Percentiles rank a stretch among this genome's conserved stretches.
These are phyloP conservation scores for Tachina fera DNA, from an alignment of 2,888 invertebrate species.

Conservation along the genomic window DNA sequence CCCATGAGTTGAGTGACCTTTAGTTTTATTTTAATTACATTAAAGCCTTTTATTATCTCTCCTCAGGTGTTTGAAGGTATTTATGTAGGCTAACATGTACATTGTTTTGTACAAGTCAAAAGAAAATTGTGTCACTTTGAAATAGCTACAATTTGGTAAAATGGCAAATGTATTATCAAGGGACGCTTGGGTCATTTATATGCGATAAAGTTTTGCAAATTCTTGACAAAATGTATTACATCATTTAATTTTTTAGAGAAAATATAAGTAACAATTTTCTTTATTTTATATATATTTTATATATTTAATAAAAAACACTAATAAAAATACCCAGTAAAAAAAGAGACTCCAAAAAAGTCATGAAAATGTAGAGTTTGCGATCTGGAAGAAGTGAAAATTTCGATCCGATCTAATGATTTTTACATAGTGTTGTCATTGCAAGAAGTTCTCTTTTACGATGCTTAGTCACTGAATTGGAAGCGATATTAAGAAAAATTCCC, in stretches of 20 bases:
- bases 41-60: slow-evolving; percentile 2
- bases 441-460: too few relatives aligned
- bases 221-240: not conserved
- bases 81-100: not conserved
- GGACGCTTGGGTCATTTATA: too few relatives aligned
- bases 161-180: not conserved
- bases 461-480: too few relatives aligned
- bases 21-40: slow-evolving; percentile 16
- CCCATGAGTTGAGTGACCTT: not conserved
- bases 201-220: not conserved
- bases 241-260: not conserved
- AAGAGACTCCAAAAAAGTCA: too few relatives aligned
- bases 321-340: too few relatives aligned
- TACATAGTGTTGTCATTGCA: too few relatives aligned
- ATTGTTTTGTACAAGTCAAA: not conserved
- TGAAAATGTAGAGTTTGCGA: too few relatives aligned
- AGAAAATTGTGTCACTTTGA: not conserved
- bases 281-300: not conserved
- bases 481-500: too few relatives aligned
- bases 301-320: too few relatives aligned
- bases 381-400: too few relatives aligned
- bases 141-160: not conserved
- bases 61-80: too few relatives aligned
- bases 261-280: not conserved
- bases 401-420: too few relatives aligned